These are phyloP conservation scores for Coregonus clupeaformis DNA, from an alignment of 2,113 vertebrate genomes.

Conservation along the genomic window DNA sequence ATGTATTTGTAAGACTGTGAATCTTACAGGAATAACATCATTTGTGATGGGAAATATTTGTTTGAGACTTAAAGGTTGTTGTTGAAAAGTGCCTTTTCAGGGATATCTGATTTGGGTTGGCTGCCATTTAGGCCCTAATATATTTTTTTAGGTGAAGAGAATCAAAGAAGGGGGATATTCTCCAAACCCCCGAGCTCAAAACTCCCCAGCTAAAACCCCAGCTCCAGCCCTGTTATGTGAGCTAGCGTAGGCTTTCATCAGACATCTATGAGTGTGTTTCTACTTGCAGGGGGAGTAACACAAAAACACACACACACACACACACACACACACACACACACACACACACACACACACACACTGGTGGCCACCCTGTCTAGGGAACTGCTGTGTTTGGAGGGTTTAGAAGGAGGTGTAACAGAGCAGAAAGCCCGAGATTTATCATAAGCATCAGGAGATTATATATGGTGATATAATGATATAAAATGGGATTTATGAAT, in stretches of 20 bases:
- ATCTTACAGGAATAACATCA: too few relatives aligned
- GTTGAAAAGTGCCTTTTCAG: too few relatives aligned
- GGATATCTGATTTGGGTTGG: not conserved
- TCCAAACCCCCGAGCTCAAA: not conserved
- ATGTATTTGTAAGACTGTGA: not conserved
- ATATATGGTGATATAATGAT: not conserved
- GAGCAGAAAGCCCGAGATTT: not conserved
- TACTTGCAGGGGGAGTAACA: too few relatives aligned
- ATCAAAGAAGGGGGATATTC: not conserved
- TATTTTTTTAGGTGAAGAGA: not conserved
- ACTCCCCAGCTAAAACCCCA: not conserved
- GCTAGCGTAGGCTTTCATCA: slow-evolving; percentile 24
- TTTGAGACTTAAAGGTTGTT: too few relatives aligned
- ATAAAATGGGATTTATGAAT: too few relatives aligned
- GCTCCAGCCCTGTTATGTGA: slow-evolving; percentile 10
- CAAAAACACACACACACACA: too few relatives aligned
- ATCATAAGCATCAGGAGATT: not conserved
- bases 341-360: not conserved
- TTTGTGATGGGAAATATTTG: too few relatives aligned
- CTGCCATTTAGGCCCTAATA: too few relatives aligned
- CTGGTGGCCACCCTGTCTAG: not conserved
- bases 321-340: not conserved
- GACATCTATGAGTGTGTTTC: slow-evolving; percentile 33
- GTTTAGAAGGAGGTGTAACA: not conserved
- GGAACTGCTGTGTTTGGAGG: not conserved